Percentiles rank a stretch among this genome's conserved stretches.
Conservation (phyloP, 2,797 vertebrate species). For the Sebastes jordani region DNA sequence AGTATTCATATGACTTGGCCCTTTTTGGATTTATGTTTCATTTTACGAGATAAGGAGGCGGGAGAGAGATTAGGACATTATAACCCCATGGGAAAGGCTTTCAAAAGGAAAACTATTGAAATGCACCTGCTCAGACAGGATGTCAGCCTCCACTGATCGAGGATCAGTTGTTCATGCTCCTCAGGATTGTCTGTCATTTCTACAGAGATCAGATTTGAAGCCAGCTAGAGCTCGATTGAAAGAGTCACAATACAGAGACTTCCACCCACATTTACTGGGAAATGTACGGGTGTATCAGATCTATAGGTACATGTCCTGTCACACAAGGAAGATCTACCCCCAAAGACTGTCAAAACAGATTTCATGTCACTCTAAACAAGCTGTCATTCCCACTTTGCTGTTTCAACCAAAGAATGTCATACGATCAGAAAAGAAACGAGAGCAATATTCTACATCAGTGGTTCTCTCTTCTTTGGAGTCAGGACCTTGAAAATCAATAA, state of each 20-base stretch:
- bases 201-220: constrained; percentile 7
- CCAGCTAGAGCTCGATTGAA: neutral
- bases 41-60: constrained; percentile 38
- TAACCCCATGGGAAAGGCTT: neutral
- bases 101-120: constrained; percentile 3
- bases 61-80: constrained; percentile 26
- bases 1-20: constrained; percentile 31
- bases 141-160: constrained; percentile 13
- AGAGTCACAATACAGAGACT: neutral
- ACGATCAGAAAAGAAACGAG: neutral
- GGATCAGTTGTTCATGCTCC: constrained; percentile 16
- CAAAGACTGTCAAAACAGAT: neutral
- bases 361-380: neutral
- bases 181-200: constrained; percentile 3
- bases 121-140: constrained; percentile 8
- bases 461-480: neutral
- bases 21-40: constrained; percentile 61
- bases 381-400: neutral
- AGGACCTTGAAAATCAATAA: neutral
- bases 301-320: neutral
- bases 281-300: neutral
- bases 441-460: neutral
- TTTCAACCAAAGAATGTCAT: neutral
- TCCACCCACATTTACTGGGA: neutral
- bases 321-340: neutral